Conservation (phyloP, 2,113 vertebrate species). For the Rutilus rutilus region DNA sequence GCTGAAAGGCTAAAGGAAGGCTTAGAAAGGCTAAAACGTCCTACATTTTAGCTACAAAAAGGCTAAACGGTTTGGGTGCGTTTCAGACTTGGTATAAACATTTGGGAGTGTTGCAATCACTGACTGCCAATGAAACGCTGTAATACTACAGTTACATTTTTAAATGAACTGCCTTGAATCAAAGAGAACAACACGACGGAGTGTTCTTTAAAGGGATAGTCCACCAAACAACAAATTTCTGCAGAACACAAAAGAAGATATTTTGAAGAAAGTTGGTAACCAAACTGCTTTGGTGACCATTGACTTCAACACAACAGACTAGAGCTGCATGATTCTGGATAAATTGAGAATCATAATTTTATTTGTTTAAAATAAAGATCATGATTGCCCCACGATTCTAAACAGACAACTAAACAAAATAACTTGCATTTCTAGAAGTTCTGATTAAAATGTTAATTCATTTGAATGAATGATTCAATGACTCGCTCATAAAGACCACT, state of each 20-base stretch:
- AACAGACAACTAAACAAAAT: too few species aligned
- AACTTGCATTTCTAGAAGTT: too few species aligned
- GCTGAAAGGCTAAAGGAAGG: not conserved
- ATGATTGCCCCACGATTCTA: too few species aligned
- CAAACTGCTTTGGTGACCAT: not conserved
- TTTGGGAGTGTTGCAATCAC: not conserved
- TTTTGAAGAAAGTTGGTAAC: not conserved
- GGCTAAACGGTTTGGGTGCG: constrained; percentile 8
- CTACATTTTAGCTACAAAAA: constrained; percentile 37
- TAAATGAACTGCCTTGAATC: not conserved
- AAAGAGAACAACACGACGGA: not conserved
- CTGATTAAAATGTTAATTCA: too few species aligned
- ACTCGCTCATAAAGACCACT: too few species aligned
- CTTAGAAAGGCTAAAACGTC: not conserved
- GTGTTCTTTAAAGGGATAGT: not conserved
- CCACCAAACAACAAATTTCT: not conserved
- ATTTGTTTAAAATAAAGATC: too few species aligned
- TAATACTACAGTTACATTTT: constrained; percentile 5
- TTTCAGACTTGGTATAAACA: not conserved
- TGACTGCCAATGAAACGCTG: not conserved
- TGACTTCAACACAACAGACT: not conserved
- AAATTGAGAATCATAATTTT: too few species aligned
- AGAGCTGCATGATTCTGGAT: too few species aligned
- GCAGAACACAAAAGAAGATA: not conserved
- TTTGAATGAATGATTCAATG: too few species aligned